Base-by-base conservation (phyloP, 2,113 vertebrate genomes). In the Triplophysa siluroides region DNA sequence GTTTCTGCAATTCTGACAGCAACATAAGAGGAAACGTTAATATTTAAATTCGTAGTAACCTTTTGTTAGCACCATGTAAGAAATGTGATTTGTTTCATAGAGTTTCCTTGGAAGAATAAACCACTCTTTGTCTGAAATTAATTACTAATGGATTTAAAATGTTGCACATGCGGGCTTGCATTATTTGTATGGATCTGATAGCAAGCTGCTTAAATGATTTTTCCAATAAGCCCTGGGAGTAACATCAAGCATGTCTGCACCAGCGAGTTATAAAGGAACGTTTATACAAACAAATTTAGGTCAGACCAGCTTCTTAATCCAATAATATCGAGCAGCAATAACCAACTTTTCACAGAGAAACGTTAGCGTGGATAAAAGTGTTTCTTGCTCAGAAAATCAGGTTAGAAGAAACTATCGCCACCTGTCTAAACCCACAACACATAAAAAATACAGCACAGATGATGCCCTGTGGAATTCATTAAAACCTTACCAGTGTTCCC, bases 381-480 rank as follows among this genome's bases (percentile, higher is more conserved):
- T 65, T 33, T 21, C 5, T 52, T 54, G 33, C 56, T 14, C 33
- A 43, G 43, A 63, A 73, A 4, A 77, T 50, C 21, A 12, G 45
- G 70, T 65, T 65, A 45, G 45, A 45, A 54, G 21, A 69, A n/a
- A 8, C 9, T 45, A 21, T 43, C 23, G 41, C 60, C 21, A n/a
- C 64, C 65, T 19, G 16, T 67, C 26, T 9, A 60, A 77, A 80
- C 18, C 65, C 33, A 26, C 70, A 73, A 67, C 65, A 62, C 45
- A 77, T 67, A n/a, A 78, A 72, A 67, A 67, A 60, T 23, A 66
- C 54, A 68, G 41, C 54, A 52, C 38, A 23, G 54, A 14, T 23
- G 23, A 77, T 47, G 41, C 64, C 56, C 41, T 38, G 58, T 21
- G 78, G 64, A 75, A 78, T 66, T 62, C 24, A 67, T 84, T 69